Base-by-base conservation (phyloP, 2,113 vertebrate species). In the Petroica traversi region DNA sequence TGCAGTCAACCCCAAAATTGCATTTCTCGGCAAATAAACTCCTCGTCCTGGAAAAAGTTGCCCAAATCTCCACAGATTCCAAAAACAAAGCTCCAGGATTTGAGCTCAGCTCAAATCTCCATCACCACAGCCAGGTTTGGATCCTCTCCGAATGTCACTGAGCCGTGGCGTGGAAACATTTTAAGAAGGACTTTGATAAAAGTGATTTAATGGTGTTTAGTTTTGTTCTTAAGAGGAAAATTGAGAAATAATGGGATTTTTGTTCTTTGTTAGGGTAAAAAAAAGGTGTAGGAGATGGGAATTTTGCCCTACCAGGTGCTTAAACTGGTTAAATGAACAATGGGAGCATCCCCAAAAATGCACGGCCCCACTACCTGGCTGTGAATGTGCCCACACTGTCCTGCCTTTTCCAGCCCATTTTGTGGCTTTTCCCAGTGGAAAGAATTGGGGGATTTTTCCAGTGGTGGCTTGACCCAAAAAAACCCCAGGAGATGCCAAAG, bases 1-100 rank as follows among this genome's bases (percentile, higher is more conserved):
- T 86, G 62, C 88, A 93, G 63, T 92, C 91, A 92, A 77, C 63
- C 88, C 92, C 72, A 76, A 91, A 96, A 97, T 80, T 74, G 85
- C 76, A 59, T 94, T 97, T 97, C 92, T 91, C 28, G 1, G 91
- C 86, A 94, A 93, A 88, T 86, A 41, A 96, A 73, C 52, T 52
- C 74, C 69, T 86, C 55, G 58, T 71, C 85, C 88, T 46, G 43
- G 63, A 80, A 88, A 24, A 74, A 51, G 75, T 12, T 86, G 76
- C 86, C 80, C 83, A 84, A 64, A 86, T 91, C 61, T 62, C 22
- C 0, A 0, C 63, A 55, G 75, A 48, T 12, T 74, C 74, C 55
- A 45, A 88, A 94, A 68, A 0, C 69, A 73, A 72, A 85, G 51
- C 36, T 68, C 33, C 40, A 6, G 41, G 63, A 15, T n/a, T 26